Conservation (phyloP, 2,888 invertebrate species). For the Calameuta idolon region DNA sequence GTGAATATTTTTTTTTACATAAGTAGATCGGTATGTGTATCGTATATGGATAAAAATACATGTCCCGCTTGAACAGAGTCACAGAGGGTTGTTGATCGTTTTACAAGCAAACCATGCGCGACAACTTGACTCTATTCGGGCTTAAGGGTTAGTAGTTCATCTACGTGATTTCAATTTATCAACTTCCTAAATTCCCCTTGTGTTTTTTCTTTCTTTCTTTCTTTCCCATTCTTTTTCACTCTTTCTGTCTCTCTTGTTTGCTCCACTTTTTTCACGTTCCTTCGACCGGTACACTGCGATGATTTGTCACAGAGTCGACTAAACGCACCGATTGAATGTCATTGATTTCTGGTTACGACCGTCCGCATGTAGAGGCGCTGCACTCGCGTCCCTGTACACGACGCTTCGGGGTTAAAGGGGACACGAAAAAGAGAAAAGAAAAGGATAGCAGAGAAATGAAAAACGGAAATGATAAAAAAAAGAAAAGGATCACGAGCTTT, state of each 20-base stretch:
- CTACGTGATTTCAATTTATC: neutral
- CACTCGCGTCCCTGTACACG: neutral
- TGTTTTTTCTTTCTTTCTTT: neutral
- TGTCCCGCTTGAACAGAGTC: neutral
- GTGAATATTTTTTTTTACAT: neutral
- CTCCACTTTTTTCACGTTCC: neutral
- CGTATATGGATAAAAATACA: neutral
- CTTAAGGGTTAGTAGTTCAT: neutral
- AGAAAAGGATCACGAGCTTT: neutral
- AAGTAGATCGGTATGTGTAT: neutral
- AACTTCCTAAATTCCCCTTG: neutral
- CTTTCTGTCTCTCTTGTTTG: neutral
- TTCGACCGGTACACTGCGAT: neutral
- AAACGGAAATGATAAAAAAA: neutral
- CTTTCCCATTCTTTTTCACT: neutral
- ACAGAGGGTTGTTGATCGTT: neutral
- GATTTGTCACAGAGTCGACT: neutral
- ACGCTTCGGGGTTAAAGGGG: neutral
- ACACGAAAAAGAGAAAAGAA: neutral
- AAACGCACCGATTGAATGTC: constrained; percentile 17
- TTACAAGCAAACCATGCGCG: neutral
- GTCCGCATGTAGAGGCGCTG: neutral
- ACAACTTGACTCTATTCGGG: neutral
- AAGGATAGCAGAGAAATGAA: neutral
- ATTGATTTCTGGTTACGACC: constrained; percentile 47